A percentile compares a stretch with the other conserved stretches of the same genome.
Conservation (phyloP, 1,140 invertebrate genomes). For the Lepidurus packardi region DNA sequence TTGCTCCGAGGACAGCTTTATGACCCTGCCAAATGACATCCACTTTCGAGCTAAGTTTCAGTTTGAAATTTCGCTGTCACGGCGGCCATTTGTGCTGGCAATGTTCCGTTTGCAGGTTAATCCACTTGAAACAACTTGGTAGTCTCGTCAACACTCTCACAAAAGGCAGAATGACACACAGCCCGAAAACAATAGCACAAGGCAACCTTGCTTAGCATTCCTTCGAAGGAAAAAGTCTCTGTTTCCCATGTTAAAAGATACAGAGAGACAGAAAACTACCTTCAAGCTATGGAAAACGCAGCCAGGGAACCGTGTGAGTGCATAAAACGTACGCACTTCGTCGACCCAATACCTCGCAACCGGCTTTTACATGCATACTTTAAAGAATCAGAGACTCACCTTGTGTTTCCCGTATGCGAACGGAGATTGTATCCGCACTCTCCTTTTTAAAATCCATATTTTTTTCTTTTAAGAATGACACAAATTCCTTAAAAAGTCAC, state of each 20-base stretch:
- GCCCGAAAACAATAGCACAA: background rate
- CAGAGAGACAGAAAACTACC: background rate
- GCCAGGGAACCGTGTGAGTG: background rate
- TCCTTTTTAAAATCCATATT: background rate
- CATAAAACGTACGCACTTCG: conserved; percentile 10
- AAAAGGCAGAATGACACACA: background rate
- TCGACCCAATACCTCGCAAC: background rate
- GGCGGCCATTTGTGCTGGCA: background rate
- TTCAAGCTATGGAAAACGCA: background rate
- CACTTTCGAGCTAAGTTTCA: too few relatives aligned
- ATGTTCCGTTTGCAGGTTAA: background rate
- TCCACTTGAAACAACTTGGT: background rate
- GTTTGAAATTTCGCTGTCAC: too few relatives aligned
- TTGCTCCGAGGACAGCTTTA: background rate
- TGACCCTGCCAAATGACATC: background rate
- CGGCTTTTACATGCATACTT: background rate
- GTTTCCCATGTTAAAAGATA: background rate
- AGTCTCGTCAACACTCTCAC: background rate
- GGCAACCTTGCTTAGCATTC: background rate
- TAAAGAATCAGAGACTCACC: background rate
- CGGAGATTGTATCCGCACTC: background rate
- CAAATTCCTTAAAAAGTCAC: background rate
- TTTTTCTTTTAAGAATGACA: background rate
- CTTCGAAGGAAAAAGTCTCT: background rate
- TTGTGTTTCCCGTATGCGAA: background rate